phyloP scores from a whole-genome alignment of 2,797 vertebrate genomes.

The Neopelma chrysocephalum region DNA sequence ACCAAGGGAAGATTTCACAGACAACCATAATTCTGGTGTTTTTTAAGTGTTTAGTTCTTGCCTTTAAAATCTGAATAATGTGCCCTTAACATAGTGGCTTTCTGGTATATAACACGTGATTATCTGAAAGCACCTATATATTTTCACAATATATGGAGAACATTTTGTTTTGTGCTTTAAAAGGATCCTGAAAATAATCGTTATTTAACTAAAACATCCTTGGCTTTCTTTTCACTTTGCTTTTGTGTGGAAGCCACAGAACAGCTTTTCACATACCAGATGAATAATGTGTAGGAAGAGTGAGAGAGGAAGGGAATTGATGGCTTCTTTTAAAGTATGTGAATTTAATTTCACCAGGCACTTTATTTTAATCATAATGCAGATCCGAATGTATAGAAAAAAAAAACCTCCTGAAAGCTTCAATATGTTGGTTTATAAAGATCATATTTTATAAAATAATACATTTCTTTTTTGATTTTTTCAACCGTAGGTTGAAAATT shows the following conservation, averaged over 20 bases:
- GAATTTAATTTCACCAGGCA: slow-evolving; percentile 5
- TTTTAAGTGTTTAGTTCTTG: background rate
- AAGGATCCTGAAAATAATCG: background rate
- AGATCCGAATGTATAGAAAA: background rate
- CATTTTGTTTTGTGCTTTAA: slow-evolving; percentile 37
- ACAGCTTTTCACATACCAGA: slow-evolving; percentile 44
- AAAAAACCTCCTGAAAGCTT: background rate
- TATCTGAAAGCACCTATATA: background rate
- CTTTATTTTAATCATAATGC: background rate
- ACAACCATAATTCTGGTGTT: background rate
- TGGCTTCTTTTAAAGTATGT: background rate
- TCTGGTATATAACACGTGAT: slow-evolving; percentile 12
- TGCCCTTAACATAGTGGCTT: slow-evolving; percentile 5
- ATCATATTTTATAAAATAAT: background rate
- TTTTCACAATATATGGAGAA: slow-evolving; percentile 21
- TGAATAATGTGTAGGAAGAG: slow-evolving; percentile 63
- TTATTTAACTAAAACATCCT: slow-evolving; percentile 23
- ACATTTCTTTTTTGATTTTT: background rate
- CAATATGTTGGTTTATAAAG: background rate
- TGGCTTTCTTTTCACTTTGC: slow-evolving; percentile 18
- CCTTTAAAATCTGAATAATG: background rate
- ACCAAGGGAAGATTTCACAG: background rate
- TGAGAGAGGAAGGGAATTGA: slow-evolving; percentile 33
- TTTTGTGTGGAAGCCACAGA: slow-evolving; percentile 48
- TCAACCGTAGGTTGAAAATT: background rate